Evolutionary conservation across 2,888 invertebrate genomes (phyloP).

Genomic region (Galerucella nymphaeae): DNA sequence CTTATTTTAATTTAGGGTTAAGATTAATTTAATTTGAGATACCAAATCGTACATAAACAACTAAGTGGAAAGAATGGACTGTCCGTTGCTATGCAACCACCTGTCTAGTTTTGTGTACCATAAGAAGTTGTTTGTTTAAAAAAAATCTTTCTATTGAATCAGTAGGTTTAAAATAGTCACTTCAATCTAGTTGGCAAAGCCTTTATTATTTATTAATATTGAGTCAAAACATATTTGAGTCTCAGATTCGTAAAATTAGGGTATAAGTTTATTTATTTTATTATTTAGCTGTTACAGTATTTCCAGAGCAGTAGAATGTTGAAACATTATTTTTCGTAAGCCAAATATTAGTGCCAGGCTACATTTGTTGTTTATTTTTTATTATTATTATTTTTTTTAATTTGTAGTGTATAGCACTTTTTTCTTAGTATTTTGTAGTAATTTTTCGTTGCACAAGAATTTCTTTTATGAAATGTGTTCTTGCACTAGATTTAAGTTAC

Average conservation of each 20-base stretch:
- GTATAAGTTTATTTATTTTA: conserved; percentile 32
- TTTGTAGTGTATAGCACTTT: conserved; percentile 50
- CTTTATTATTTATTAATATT: conserved; percentile 39
- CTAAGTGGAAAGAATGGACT: not conserved
- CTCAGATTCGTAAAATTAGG: conserved; percentile 37
- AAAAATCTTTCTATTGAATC: conserved; percentile 12
- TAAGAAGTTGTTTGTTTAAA: not conserved
- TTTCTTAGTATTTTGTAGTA: conserved; percentile 42
- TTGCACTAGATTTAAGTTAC: conserved; percentile 48
- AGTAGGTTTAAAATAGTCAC: conserved; percentile 29
- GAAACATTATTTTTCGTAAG: conserved; percentile 30
- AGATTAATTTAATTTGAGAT: not conserved
- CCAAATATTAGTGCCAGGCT: conserved; percentile 43
- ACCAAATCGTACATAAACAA: not conserved
- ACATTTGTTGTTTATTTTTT: conserved; percentile 46
- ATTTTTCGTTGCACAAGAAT: conserved; percentile 44
- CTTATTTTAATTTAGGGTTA: not conserved
- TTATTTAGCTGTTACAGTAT: conserved; percentile 27
- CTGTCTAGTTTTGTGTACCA: not conserved
- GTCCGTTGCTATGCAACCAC: too few relatives aligned
- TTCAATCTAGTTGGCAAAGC: conserved; percentile 41
- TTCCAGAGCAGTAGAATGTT: conserved; percentile 39
- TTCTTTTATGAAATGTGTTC: conserved; percentile 40
- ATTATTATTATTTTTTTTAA: conserved; percentile 29
- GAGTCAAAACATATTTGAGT: conserved; percentile 42